Evolutionary conservation across 1,140 invertebrate species (phyloP).

Genomic region (Stegodyphus mimosarum): DNA sequence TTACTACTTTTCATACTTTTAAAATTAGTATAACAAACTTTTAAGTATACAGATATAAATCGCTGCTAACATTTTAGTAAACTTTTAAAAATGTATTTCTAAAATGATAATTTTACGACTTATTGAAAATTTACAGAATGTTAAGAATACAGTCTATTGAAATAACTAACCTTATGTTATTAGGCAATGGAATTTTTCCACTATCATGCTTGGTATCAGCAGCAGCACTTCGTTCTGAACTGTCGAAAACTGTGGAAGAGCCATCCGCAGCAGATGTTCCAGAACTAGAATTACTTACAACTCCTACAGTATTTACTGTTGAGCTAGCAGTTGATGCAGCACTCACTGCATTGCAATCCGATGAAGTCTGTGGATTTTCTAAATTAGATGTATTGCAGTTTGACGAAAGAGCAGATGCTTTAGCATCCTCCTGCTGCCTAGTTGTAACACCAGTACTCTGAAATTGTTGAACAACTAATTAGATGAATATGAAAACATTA

Average conservation of each 20-base stretch:
- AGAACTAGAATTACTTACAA: background rate
- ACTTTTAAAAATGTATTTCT: too few relatives aligned
- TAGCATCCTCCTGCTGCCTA: constrained; percentile 58
- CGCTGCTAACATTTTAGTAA: too few relatives aligned
- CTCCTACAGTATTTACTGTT: background rate
- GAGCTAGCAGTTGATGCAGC: constrained; percentile 54
- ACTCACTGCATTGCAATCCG: constrained; percentile 65
- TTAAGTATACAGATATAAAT: too few relatives aligned
- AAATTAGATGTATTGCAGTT: constrained; percentile 33
- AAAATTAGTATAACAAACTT: too few relatives aligned
- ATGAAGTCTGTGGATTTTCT: constrained; percentile 46
- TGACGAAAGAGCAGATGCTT: constrained; percentile 29
- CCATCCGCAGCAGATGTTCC: background rate
- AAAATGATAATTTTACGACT: too few relatives aligned
- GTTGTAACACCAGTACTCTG: constrained; percentile 56
- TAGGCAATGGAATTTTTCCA: background rate
- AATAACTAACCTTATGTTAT: background rate
- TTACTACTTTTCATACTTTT: too few relatives aligned
- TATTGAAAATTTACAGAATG: background rate
- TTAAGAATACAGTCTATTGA: background rate
- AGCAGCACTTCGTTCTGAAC: background rate
- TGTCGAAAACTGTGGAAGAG: background rate
- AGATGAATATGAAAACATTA: too few relatives aligned
- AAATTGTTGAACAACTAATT: background rate
- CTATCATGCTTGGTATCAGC: background rate